Percentiles rank a stretch among this genome's conserved stretches.
phyloP scores from a whole-genome alignment of 2,888 invertebrate genomes.

The Hipparchia sbordonii region DNA sequence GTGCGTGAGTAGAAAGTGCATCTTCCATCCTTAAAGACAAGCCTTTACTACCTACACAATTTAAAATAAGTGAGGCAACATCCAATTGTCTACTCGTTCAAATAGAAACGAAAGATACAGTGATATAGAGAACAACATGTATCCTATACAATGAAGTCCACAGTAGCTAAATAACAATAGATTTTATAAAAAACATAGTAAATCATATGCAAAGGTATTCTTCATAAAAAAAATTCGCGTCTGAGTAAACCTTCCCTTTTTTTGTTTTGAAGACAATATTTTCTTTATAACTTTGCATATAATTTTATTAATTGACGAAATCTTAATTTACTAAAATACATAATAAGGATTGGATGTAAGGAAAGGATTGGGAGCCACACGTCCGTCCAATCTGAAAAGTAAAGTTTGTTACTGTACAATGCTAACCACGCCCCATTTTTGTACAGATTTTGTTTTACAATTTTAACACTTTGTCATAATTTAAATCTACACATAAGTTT shows the following conservation, averaged over 20 bases:
- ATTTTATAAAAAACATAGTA: slow-evolving; percentile 21
- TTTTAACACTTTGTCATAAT: not conserved
- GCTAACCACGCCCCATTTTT: slow-evolving; percentile 44
- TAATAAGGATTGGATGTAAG: slow-evolving; percentile 23
- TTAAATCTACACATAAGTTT: not conserved
- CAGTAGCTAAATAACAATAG: not conserved
- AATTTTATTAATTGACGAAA: slow-evolving; percentile 36
- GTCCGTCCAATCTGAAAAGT: slow-evolving; percentile 66
- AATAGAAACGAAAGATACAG: slow-evolving; percentile 24
- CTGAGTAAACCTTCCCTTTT: not conserved
- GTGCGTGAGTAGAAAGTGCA: slow-evolving; percentile 11
- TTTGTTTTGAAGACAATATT: not conserved
- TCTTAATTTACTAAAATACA: slow-evolving; percentile 41
- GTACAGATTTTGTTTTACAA: not conserved
- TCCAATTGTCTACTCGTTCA: slow-evolving; percentile 34
- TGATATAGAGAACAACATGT: slow-evolving; percentile 25
- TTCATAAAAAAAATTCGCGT: too few species aligned
- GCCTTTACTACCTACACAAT: slow-evolving; percentile 35
- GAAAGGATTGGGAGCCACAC: slow-evolving; percentile 47
- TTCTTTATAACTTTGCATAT: slow-evolving; percentile 39
- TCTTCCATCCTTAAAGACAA: slow-evolving; percentile 1
- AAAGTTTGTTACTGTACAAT: slow-evolving; percentile 51
- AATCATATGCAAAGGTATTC: slow-evolving; percentile 30
- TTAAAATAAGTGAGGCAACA: slow-evolving; percentile 32
- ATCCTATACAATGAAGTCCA: slow-evolving; percentile 19